Evolutionary conservation across 2,113 vertebrate species (phyloP).

Genomic region (Sebastes schlegelii): DNA sequence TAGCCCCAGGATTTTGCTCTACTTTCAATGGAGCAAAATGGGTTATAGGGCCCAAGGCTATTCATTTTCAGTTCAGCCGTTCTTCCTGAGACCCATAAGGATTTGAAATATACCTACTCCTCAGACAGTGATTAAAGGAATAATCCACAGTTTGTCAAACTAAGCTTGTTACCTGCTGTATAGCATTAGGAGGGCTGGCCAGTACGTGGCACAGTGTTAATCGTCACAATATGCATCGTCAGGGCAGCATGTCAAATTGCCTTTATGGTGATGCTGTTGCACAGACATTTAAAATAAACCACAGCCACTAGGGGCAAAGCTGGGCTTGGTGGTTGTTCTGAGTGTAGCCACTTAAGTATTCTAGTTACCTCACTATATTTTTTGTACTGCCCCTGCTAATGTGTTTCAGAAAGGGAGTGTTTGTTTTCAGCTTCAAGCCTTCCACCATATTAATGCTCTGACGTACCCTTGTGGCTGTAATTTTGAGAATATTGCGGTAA

Average conservation of each 20-base stretch:
- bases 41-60: constrained; percentile 63
- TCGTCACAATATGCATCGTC: neutral
- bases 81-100: constrained; percentile 43
- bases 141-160: constrained; percentile 23
- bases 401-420: neutral
- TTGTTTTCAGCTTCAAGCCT: neutral
- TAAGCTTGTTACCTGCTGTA: neutral
- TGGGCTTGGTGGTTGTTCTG: neutral
- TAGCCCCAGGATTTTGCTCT: constrained; percentile 72
- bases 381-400: neutral
- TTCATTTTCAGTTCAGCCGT: constrained; percentile 61
- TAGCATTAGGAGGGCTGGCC: neutral
- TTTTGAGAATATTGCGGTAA: neutral
- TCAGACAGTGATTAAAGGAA: constrained; percentile 24
- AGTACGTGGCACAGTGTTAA: neutral
- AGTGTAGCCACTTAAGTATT: neutral
- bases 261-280: neutral
- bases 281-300: neutral
- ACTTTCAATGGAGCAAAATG: constrained; percentile 72
- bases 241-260: neutral
- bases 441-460: neutral
- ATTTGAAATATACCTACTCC: constrained; percentile 39
- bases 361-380: neutral
- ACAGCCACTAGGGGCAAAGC: neutral
- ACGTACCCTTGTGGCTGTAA: neutral